Base-by-base conservation (phyloP, 2,888 invertebrate species). In the Cantharis rustica region DNA sequence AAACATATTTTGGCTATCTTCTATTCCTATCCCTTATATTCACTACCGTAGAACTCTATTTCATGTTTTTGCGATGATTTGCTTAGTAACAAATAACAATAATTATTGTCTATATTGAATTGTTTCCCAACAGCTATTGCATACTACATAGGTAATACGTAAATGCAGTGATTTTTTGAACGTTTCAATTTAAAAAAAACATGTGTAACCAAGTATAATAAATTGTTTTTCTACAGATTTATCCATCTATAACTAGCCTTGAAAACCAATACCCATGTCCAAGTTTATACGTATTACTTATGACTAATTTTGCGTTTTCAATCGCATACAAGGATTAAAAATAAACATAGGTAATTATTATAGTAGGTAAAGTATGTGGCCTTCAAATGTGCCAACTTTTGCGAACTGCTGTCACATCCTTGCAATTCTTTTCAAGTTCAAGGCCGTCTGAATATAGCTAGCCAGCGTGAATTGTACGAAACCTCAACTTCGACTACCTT, bases 391-490 rank as follows among this genome's bases (percentile, higher is more conserved):
- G 47, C 47, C 47, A 68, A 72, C 71, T 72, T 75, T 79, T 78
- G 72, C 72, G 68, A 23, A 68, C 76, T 64, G 64, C 79, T 76
- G 78, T 31, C 27, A 72, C 31, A 69, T 78, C 72, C 75, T 74
- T 76, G 70, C 68, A 75, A 75, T 69, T 75, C 75, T 64, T 81
- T 80, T 79, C 82, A 82, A 82, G 82, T 82, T 82, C 82, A 82
- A 82, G 82, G 82, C 80, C 80, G 80, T 80, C 82, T 78, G 78
- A 78, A 82, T 80, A 79, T 80, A 80, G 78, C 79, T 76, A 71
- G 73, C 62, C 20, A 31, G 15, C 15, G 17, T 61, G 61, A 61
- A 73, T 72, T 69, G 31, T 70, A 75, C 68, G 72, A 76, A 78
- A 69, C 70, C 61, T 72, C 68, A 72, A 72, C 77, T 77, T 80